A percentile compares a stretch with the other conserved stretches of the same genome.
Evolutionary conservation across 2,797 vertebrate genomes (phyloP).

Genomic region (Avahi laniger): DNA sequence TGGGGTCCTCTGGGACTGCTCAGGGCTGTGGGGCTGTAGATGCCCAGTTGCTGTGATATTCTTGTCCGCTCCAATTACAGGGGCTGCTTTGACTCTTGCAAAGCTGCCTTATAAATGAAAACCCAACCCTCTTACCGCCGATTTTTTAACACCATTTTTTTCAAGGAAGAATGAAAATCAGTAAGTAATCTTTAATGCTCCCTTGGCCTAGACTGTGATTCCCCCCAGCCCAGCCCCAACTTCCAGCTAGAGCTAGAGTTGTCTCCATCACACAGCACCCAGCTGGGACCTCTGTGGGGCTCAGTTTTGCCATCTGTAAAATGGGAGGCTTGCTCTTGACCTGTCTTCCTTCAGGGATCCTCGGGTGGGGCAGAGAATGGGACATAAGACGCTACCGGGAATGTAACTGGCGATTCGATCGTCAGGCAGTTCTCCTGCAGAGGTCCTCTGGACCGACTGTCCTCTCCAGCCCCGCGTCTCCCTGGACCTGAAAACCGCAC

Average conservation of each 20-base stretch:
- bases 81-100: background rate
- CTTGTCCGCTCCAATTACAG: background rate
- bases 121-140: background rate
- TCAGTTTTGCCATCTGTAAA: background rate
- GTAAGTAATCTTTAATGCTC: background rate
- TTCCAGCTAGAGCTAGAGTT: fast-evolving
- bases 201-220: background rate
- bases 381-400: background rate
- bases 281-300: fast-evolving
- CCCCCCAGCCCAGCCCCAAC: background rate
- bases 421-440: background rate
- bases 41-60: background rate
- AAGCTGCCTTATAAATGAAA: background rate
- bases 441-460: background rate
- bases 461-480: background rate
- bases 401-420: fast-evolving
- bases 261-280: background rate
- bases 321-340: background rate
- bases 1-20: no score
- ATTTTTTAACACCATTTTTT: background rate
- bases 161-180: background rate
- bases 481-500: background rate
- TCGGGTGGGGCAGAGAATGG: background rate
- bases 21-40: fast-evolving
- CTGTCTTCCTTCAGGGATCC: background rate